A percentile compares a stretch with the other conserved stretches of the same genome.
Evolutionary conservation across 2,888 invertebrate species (phyloP).

Genomic region (Tetramorium bicarinatum): DNA sequence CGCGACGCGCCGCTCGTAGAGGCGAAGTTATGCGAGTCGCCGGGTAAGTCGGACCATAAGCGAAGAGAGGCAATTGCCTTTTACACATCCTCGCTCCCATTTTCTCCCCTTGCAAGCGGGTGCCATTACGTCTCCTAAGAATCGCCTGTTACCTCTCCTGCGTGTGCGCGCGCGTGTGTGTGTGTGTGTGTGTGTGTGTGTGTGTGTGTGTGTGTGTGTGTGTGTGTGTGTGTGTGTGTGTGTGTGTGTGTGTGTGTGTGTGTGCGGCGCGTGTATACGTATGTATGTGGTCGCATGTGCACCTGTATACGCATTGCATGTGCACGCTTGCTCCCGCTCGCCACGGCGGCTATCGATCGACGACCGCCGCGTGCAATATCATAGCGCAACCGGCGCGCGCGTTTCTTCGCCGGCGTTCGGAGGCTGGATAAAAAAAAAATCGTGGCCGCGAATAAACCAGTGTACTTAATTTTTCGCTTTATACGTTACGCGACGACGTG

Average conservation of each 20-base stretch:
- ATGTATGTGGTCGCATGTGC: conserved; percentile 13
- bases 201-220: neutral
- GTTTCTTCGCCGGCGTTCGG: conserved; percentile 24
- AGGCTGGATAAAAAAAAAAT: neutral
- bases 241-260: conserved; percentile 19
- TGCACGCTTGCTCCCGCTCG: conserved; percentile 37
- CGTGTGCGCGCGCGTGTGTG: conserved; percentile 30
- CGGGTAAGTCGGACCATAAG: conserved; percentile 82
- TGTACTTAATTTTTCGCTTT: conserved; percentile 34
- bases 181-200: conserved; percentile 3
- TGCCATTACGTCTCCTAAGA: conserved; percentile 82
- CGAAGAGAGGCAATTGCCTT: conserved; percentile 83
- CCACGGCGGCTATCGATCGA: conserved; percentile 54
- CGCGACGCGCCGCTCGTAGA: conserved; percentile 70
- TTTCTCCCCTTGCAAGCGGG: conserved; percentile 75
- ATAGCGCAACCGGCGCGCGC: conserved; percentile 7
- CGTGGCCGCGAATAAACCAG: conserved; percentile 5
- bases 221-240: conserved; percentile 35
- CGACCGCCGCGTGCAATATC: conserved; percentile 33
- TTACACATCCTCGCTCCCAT: conserved; percentile 85
- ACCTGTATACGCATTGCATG: conserved; percentile 24
- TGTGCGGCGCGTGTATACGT: no score
- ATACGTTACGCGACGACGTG: neutral
- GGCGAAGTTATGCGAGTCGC: conserved; percentile 78
- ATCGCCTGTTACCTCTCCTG: conserved; percentile 71